Base-by-base conservation (phyloP, 2,888 invertebrate genomes). In the Torymus aiolomorphi region DNA sequence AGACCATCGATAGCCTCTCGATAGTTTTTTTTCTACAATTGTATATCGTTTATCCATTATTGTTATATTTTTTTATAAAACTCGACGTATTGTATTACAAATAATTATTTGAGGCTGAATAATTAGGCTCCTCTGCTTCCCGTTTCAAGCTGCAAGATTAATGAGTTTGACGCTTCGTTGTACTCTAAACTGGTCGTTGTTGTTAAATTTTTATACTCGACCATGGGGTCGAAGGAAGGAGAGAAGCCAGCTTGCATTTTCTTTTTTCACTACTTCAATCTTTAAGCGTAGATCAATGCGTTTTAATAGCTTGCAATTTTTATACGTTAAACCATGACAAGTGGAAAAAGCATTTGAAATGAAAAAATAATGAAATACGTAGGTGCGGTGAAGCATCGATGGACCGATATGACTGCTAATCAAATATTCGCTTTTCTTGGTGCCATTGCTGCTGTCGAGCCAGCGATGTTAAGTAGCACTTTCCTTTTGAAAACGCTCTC, bases 41-140 rank as follows among this genome's bases (percentile, higher is more conserved):
- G 57, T 65, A 78, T 54, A 56, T 63, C 65, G 18, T 69, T 42
- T 74, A 42, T 42, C 69, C 18, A 31, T 52, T n/a, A 56, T 57
- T 77, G 65, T 75, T 20, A 75, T 75, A 74, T 57, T 78, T 80
- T 81, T 80, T 77, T 77, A 82, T 52, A 24, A 74, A 73, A 75
- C 65, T 63, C 57, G 78, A 78, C 63, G 65, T 65, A 42, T 65
- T 69, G 14, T 72, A 61, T 72, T 66, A 49, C 14, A 5, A 42
- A 62, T 24, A n/a, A 49, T 78, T 18, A 42, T 59, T 66, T 65
- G 61, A 72, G 66, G 77, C 73, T 78, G 62, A 78, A 56, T 67
- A 49, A 24, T 62, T 61, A 18, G 51, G 56, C 54, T 73, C 18
- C 69, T 52, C 49, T 66, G 31, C 52, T 71, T 75, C 54, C 18